These are phyloP conservation scores for Sminthurinus aureus DNA, from an alignment of 2,888 invertebrate species.

Conservation along the genomic window DNA sequence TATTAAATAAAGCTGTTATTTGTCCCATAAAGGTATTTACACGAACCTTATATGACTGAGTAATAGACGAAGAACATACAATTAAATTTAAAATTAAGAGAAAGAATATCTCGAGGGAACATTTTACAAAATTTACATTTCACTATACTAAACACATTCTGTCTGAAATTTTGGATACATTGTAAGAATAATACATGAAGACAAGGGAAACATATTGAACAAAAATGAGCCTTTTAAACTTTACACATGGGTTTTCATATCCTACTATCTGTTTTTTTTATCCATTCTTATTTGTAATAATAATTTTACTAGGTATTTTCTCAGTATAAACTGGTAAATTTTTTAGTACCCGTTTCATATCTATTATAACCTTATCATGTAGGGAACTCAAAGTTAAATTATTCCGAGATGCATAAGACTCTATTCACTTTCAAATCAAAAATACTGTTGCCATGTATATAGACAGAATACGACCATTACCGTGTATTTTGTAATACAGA, in stretches of 20 bases:
- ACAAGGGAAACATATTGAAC: neutral
- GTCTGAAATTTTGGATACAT: neutral
- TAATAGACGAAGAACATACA: constrained; percentile 10
- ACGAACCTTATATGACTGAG: neutral
- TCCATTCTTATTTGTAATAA: neutral
- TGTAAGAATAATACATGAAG: too few relatives aligned
- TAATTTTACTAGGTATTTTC: too few relatives aligned
- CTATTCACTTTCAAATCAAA: too few relatives aligned
- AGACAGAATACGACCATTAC: too few relatives aligned
- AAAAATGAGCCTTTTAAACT: neutral
- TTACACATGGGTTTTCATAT: neutral
- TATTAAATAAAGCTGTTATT: constrained; percentile 23
- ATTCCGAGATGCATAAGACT: too few relatives aligned
- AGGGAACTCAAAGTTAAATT: too few relatives aligned
- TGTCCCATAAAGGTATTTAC: constrained; percentile 26
- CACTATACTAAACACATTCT: neutral
- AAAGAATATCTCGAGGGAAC: neutral
- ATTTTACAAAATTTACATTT: neutral
- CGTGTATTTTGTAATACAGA: too few relatives aligned
- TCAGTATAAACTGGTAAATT: too few relatives aligned
- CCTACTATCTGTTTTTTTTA: neutral
- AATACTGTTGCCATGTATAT: too few relatives aligned
- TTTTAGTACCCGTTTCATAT: too few relatives aligned
- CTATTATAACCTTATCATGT: too few relatives aligned
- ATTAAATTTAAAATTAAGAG: constrained; percentile 43